These are phyloP conservation scores for Zhengitettix transpicula DNA, from an alignment of 2,888 invertebrate genomes.

Conservation along the genomic window DNA sequence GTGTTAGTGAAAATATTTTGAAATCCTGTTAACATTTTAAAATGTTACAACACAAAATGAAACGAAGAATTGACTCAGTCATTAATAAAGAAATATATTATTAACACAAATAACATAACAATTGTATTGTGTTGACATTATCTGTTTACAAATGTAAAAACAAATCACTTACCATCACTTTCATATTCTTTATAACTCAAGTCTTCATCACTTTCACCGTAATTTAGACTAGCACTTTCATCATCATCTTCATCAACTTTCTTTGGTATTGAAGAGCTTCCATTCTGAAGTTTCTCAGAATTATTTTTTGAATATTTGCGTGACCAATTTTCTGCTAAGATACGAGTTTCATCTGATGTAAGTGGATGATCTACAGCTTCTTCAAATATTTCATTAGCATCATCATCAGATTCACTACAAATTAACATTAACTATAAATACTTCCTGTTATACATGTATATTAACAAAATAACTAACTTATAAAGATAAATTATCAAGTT, in stretches of 20 bases:
- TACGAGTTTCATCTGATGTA: slow-evolving; percentile 48
- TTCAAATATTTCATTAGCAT: slow-evolving; percentile 42
- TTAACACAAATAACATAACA: too few relatives aligned
- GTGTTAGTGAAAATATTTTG: too few relatives aligned
- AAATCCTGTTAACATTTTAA: too few relatives aligned
- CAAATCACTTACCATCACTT: slow-evolving; percentile 25
- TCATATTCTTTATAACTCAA: slow-evolving; percentile 32
- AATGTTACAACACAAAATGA: too few relatives aligned
- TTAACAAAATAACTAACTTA: too few relatives aligned
- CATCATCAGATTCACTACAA: slow-evolving; percentile 23
- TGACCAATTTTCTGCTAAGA: slow-evolving; percentile 52
- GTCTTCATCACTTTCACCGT: slow-evolving; percentile 29
- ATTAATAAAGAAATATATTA: too few relatives aligned
- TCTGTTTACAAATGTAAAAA: too few relatives aligned
- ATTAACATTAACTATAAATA: background rate
- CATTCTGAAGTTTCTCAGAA: slow-evolving; percentile 4
- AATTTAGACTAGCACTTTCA: slow-evolving; percentile 32
- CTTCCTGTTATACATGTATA: too few relatives aligned
- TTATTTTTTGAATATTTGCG: slow-evolving; percentile 29
- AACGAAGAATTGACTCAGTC: too few relatives aligned
- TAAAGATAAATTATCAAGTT: too few relatives aligned
- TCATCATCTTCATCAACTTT: slow-evolving; percentile 13
- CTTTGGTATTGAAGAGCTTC: slow-evolving; percentile 7
- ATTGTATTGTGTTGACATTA: too few relatives aligned
- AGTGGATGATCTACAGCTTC: slow-evolving; percentile 47